phyloP scores from a whole-genome alignment of 2,797 vertebrate species.

The Echeneis naucrates region DNA sequence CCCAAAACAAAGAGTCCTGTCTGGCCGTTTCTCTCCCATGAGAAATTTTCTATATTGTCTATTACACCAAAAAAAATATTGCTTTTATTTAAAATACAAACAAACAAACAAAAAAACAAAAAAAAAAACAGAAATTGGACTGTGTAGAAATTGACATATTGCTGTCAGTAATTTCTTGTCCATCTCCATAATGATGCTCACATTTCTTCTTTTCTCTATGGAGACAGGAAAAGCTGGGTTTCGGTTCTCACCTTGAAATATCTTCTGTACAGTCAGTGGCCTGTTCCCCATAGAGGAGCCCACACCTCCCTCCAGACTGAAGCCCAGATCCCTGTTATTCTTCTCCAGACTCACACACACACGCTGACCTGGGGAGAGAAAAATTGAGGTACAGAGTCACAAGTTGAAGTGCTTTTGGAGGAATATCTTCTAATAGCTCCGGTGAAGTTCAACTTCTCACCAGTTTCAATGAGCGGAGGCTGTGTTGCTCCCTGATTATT shows the following conservation, averaged over 20 bases:
- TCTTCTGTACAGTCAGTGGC: constrained; percentile 84
- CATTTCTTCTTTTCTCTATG: not conserved
- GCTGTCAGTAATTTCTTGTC: not conserved
- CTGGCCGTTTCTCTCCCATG: not conserved
- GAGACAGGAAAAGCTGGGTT: not conserved
- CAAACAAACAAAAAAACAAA: too few species aligned
- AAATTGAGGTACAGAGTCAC: constrained; percentile 6
- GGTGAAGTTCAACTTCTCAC: constrained; percentile 52
- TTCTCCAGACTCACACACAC: constrained; percentile 81
- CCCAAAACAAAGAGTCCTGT: not conserved
- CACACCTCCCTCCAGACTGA: constrained; percentile 85
- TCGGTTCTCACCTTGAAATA: constrained; percentile 83
- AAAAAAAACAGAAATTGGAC: not conserved
- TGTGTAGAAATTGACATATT: not conserved
- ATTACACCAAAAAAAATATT: not conserved
- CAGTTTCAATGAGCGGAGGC: constrained; percentile 48
- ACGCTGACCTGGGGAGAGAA: constrained; percentile 60
- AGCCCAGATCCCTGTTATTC: constrained; percentile 83
- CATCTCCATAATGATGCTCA: not conserved
- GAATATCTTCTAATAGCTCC: not conserved
- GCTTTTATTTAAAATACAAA: not conserved
- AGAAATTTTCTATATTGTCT: not conserved
- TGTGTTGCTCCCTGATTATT: constrained; percentile 27
- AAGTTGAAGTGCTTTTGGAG: not conserved
- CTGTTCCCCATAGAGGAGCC: constrained; percentile 80